Base-by-base conservation (phyloP, 2,888 invertebrate species). In the Lysandra bellargus region DNA sequence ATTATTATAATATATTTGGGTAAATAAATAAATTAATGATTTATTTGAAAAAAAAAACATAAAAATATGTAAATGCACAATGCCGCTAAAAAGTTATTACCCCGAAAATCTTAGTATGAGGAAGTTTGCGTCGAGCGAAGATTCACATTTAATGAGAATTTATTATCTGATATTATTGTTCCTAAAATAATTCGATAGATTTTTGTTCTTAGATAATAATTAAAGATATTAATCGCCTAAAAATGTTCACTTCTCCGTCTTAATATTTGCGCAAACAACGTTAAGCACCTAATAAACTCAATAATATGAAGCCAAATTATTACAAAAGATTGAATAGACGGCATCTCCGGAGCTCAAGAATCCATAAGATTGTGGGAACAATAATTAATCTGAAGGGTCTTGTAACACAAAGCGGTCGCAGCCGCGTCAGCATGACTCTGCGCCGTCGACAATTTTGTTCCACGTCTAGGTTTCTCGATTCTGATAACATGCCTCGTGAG, bases 361-460 rank as follows among this genome's bases (percentile, higher is more conserved):
- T 69, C 69, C 69, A 17, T 33, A 69, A 69, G 69, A 69, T 69
- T 69, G 69, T 37, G 64, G 64, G 33, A 69, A 69, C 69, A 69
- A 69, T 69, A 69, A 69, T 69, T 69, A 69, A 33, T 69, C 69
- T 69, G 69, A 69, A 69, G 69, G 69, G 69, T 37, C 33, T 69
- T 33, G 33, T 64, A 64, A 64, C 64, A 33, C 64, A 69, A 69
- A 69, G 69, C 69, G 69, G 17, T 69, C 33, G 30, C 23, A 1
- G 64, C 30, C 64, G 64, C 33, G 69, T 69, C 33, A 69, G 69
- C 69, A 33, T 69, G 69, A 69, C 69, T 5, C 69, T 69, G 33
- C 69, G 1, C 5, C 12, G 0, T 14, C 69, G 69, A 33, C 17
- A 69, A 30, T 64, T 64, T 23, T 64, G 64, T 64, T 64, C 23